phyloP scores from a whole-genome alignment of 2,797 vertebrate genomes.

The Diplodus sargus region DNA sequence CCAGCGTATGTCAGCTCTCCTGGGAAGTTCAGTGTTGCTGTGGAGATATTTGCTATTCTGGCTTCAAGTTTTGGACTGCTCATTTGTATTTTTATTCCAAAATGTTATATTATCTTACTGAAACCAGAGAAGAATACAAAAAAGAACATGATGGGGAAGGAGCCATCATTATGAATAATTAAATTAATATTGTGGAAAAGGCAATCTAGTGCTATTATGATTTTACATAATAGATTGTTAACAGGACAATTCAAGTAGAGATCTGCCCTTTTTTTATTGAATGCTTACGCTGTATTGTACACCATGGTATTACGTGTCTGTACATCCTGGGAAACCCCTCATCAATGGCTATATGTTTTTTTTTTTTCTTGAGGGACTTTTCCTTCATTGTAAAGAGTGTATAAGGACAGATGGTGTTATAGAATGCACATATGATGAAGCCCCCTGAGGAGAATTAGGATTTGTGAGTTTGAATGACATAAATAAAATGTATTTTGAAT shows the following conservation, averaged over 20 bases:
- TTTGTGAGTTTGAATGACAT: too few relatives aligned
- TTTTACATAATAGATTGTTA: not conserved
- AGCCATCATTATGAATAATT: not conserved
- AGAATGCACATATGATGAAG: too few relatives aligned
- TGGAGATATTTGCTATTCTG: slow-evolving; percentile 83
- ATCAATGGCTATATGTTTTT: too few relatives aligned
- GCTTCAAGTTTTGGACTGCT: slow-evolving; percentile 78
- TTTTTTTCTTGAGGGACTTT: too few relatives aligned
- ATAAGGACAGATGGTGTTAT: too few relatives aligned
- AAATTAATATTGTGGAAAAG: not conserved
- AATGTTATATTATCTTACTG: slow-evolving; percentile 71
- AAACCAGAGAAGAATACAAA: slow-evolving; percentile 19
- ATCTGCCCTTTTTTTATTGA: slow-evolving; percentile 3
- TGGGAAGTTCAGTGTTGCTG: slow-evolving; percentile 82
- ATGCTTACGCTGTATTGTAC: too few relatives aligned
- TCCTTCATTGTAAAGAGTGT: too few relatives aligned
- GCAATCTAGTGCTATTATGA: not conserved
- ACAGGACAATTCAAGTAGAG: not conserved
- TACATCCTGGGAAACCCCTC: too few relatives aligned
- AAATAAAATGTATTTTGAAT: too few relatives aligned
- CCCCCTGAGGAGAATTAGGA: too few relatives aligned
- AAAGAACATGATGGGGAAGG: slow-evolving; percentile 1
- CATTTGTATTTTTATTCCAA: slow-evolving; percentile 70
- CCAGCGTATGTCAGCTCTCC: slow-evolving; percentile 83
- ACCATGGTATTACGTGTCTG: too few relatives aligned